Percentiles rank a stretch among this genome's conserved stretches.
Conservation (phyloP, 2,797 vertebrate genomes). For the Capromys pilorides region DNA sequence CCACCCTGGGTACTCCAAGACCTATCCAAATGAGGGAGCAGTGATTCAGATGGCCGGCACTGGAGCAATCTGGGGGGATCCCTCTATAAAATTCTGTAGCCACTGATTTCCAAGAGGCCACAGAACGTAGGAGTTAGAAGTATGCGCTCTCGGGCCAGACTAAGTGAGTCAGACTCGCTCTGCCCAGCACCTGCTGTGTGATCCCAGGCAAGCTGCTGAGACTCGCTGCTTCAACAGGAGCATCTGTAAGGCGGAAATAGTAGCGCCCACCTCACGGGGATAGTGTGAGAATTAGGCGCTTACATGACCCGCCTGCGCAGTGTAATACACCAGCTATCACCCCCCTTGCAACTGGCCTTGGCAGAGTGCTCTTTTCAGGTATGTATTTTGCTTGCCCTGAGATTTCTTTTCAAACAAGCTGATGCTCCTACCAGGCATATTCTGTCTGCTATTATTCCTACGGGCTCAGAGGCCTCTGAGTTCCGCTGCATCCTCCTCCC, state of each 20-base stretch:
- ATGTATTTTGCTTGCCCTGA: not conserved
- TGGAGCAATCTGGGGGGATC: not conserved
- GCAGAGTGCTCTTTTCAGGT: not conserved
- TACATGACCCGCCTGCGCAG: not conserved
- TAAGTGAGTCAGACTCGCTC: not conserved
- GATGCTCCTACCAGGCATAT: not conserved
- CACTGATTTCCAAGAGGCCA: not conserved
- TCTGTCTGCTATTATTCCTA: conserved; percentile 17
- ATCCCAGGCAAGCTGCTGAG: conserved; percentile 2
- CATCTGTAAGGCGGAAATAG: conserved; percentile 1
- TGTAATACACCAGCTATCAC: not conserved
- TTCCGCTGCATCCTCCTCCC: not conserved
- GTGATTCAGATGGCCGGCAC: not conserved
- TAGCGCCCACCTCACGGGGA: not conserved
- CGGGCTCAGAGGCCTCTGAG: conserved; percentile 1
- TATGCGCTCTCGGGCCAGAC: not conserved
- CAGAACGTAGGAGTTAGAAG: not conserved
- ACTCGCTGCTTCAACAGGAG: not conserved
- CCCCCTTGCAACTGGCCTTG: not conserved
- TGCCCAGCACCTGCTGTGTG: not conserved
- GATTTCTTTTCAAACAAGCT: conserved; percentile 31
- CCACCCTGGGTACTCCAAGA: not conserved
- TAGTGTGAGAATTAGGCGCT: not conserved
- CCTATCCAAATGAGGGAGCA: not conserved
- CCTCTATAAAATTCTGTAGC: not conserved